A percentile compares a stretch with the other conserved stretches of the same genome.
Evolutionary conservation across 92 coral and sea anemone genomes (phyloP).

Genomic region (Palythoa grandiflora): DNA sequence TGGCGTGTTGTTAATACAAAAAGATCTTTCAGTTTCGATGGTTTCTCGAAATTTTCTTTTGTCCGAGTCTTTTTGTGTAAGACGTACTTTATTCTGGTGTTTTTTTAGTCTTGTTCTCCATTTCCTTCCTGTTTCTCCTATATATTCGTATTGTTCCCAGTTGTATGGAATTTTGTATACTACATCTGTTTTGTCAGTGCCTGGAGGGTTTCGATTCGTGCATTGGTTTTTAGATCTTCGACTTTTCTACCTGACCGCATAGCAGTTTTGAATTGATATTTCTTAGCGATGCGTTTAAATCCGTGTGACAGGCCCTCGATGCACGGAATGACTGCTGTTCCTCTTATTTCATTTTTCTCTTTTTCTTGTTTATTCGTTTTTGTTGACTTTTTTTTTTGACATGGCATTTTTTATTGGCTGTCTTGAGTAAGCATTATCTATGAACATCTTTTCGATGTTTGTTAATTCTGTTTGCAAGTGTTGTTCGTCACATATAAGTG

Average conservation of each 20-base stretch:
- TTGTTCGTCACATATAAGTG: too few species aligned
- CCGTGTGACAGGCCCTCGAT: neutral
- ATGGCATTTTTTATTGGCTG: neutral
- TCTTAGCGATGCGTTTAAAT: neutral
- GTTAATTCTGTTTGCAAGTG: too few species aligned
- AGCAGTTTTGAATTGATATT: neutral
- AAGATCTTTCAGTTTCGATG: too few species aligned
- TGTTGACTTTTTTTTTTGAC: neutral
- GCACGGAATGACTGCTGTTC: slow-evolving; percentile 1
- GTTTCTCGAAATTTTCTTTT: too few species aligned
- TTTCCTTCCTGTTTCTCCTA: too few species aligned
- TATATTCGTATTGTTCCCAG: too few species aligned
- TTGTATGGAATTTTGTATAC: too few species aligned
- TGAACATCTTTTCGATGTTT: neutral
- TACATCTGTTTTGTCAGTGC: neutral
- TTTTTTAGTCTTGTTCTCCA: too few species aligned
- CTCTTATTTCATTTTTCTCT: neutral
- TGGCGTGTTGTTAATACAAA: too few species aligned
- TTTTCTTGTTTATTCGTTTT: neutral
- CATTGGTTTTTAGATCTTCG: neutral
- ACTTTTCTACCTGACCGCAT: neutral
- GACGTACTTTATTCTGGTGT: too few species aligned
- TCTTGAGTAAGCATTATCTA: neutral
- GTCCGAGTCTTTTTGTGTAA: too few species aligned
- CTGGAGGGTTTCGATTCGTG: neutral